Base-by-base conservation (phyloP, 2,113 vertebrate species). In the Dasyornis broadbenti region DNA sequence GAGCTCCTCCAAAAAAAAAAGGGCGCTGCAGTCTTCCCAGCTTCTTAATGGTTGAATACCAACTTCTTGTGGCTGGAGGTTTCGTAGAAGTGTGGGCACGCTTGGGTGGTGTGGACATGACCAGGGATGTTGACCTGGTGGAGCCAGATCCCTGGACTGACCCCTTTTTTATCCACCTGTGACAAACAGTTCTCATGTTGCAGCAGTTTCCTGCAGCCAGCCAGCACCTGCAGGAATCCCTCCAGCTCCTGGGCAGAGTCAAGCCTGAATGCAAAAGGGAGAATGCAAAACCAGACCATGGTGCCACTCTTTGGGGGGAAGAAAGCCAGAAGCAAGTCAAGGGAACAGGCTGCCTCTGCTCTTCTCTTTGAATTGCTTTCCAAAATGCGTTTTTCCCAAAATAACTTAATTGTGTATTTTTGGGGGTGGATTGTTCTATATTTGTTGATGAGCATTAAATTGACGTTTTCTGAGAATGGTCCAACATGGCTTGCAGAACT, bases 361-460 rank as follows among this genome's bases (percentile, higher is more conserved):
- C 33, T 82, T 69, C 90, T 61, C 63, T 92, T 63, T 90, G 60
- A 92, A 92, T 92, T 86, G 94, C 84, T 82, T 94, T 95, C 61
- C 89, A 75, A 86, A 93, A 64, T 49, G 53, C n/a, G 0, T 79
- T 95, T 92, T 89, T 60, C 96, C 95, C 80, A 87, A 95, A 97
- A 97, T 96, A 96, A 86, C 89, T 70, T 82, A 76, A 93, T 86
- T 94, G 86, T 78, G 35, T 64, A 0, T 59, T 83, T 95, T 86
- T 95, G 7, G 18, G 52, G 49, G 71, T 65, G 15, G 80, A 81
- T 89, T 3, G 6, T 83, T 92, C 95, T 92, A 73, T 94, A 92
- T 96, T 95, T 93, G 94, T 86, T 90, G 94, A 89, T 81, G 94
- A 96, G 77, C 92, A 47, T 59, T 79, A 90, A 49, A 92, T 71